Conservation (phyloP, 2,113 vertebrate genomes). For the Phaethon lepturus region DNA sequence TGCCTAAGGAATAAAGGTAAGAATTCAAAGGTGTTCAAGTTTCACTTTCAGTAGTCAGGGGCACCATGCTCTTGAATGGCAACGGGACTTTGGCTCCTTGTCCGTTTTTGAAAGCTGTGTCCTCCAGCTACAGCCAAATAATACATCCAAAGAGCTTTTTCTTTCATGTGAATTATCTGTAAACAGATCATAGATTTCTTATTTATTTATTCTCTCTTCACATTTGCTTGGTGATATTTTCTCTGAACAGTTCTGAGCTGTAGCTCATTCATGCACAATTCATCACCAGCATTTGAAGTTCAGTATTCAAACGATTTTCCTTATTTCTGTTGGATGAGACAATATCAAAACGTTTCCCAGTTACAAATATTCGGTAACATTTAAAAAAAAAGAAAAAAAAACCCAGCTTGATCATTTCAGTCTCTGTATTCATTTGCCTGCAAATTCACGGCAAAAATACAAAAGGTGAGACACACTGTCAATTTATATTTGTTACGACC, state of each 20-base stretch:
- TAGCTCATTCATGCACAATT: background rate
- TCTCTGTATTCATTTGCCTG: background rate
- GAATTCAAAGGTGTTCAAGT: background rate
- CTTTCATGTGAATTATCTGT: background rate
- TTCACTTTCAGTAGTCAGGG: background rate
- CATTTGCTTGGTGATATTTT: background rate
- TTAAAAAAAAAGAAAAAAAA: too few species aligned
- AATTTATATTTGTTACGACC: accelerated
- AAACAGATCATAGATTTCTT: background rate
- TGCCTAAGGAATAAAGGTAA: background rate
- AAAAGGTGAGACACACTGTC: accelerated
- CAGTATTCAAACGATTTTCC: background rate
- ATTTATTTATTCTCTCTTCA: background rate
- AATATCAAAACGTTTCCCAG: background rate
- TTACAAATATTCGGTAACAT: background rate
- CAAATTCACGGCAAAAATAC: background rate
- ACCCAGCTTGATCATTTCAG: background rate
- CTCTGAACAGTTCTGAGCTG: background rate
- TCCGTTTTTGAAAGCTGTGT: background rate
- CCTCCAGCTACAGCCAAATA: background rate
- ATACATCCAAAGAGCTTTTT: background rate
- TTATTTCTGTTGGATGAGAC: background rate
- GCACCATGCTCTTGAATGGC: background rate
- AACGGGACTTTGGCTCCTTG: background rate
- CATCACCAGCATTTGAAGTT: background rate